phyloP scores from a whole-genome alignment of 2,888 invertebrate genomes.

The Ornithoptera priamus region DNA sequence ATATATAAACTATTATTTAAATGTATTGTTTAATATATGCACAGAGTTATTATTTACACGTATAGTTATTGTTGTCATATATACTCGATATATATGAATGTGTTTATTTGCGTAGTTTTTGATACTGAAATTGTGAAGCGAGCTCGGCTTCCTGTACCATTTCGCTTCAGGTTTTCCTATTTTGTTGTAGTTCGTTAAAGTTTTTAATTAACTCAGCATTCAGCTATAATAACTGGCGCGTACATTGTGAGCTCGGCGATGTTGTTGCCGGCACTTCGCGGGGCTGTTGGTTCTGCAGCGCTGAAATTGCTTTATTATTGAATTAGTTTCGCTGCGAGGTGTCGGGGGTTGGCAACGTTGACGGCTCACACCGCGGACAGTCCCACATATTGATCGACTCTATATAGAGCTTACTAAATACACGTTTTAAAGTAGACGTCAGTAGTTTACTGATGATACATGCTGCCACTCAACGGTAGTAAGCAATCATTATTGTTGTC shows the following conservation, averaged over 20 bases:
- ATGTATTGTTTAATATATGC: no score
- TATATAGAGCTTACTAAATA: neutral
- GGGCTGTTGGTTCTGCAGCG: conserved; percentile 32
- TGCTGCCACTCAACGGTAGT: no score
- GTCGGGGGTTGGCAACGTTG: conserved; percentile 26
- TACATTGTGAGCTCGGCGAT: conserved; percentile 18
- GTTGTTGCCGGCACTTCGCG: conserved; percentile 8
- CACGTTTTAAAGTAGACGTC: no score
- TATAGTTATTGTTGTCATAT: no score
- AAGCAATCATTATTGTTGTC: no score
- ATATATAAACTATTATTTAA: no score
- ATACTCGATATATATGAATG: no score
- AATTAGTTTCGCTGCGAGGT: conserved; percentile 50
- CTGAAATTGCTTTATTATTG: conserved; percentile 69
- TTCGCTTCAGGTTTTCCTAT: neutral
- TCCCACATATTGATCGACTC: neutral
- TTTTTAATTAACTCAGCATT: conserved; percentile 27
- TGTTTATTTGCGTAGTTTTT: neutral
- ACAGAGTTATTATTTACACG: no score
- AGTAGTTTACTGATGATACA: no score
- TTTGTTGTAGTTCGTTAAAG: conserved; percentile 13
- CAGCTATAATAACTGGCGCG: conserved; percentile 19
- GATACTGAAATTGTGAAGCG: neutral
- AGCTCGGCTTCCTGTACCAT: neutral
- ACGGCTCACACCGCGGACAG: conserved; percentile 2